Evolutionary conservation across 1,140 invertebrate species (phyloP).

Genomic region (Leptinotarsa texana): DNA sequence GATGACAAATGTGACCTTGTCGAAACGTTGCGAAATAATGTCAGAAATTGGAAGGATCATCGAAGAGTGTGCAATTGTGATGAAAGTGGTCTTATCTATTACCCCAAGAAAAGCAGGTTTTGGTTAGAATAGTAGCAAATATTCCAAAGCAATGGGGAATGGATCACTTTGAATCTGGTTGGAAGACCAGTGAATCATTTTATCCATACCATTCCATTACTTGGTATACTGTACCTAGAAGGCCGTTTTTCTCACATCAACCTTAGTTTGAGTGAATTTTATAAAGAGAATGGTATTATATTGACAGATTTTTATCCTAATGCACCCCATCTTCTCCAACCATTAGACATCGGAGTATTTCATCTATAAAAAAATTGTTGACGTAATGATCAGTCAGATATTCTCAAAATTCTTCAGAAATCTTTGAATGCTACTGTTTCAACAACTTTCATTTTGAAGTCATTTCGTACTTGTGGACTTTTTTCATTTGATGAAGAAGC

Average conservation of each 20-base stretch:
- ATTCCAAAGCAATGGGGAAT: background rate
- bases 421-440: too few species aligned
- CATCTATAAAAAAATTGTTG: conserved; percentile 48
- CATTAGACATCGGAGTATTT: conserved; percentile 41
- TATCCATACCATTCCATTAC: conserved; percentile 24
- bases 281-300: conserved; percentile 52
- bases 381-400: conserved; percentile 12
- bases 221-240: conserved; percentile 56
- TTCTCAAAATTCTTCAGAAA: too few species aligned
- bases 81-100: conserved; percentile 51
- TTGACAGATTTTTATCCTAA: conserved; percentile 55
- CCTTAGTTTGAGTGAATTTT: conserved; percentile 51
- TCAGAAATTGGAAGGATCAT: too few species aligned
- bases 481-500: too few species aligned
- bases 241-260: conserved; percentile 53
- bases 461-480: too few species aligned
- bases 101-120: conserved; percentile 45
- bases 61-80: conserved; percentile 54
- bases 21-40: too few species aligned
- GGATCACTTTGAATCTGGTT: too few species aligned
- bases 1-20: too few species aligned
- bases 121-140: conserved; percentile 33
- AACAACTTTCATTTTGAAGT: too few species aligned
- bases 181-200: too few species aligned
- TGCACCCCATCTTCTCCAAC: conserved; percentile 27